Evolutionary conservation across 2,888 invertebrate species (phyloP).

Genomic region (Frankliniella intonsa): DNA sequence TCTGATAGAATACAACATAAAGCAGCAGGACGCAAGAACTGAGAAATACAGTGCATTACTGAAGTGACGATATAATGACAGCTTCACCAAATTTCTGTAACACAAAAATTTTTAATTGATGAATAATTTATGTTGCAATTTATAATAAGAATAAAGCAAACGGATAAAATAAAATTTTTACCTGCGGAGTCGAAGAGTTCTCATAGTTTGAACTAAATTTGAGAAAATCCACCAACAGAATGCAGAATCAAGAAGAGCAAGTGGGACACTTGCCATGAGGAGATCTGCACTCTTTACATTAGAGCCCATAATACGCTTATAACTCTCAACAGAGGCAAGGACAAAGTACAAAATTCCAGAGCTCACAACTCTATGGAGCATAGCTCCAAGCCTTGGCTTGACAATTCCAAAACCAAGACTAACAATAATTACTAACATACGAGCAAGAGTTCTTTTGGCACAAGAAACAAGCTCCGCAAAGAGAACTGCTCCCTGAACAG

Average conservation of each 20-base stretch:
- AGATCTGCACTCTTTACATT: slow-evolving; percentile 59
- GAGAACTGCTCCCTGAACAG: slow-evolving; percentile 67
- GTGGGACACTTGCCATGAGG: slow-evolving; percentile 75
- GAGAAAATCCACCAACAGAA: slow-evolving; percentile 95
- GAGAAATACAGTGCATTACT: slow-evolving; percentile 90
- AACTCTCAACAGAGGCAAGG: slow-evolving; percentile 80
- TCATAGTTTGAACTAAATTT: slow-evolving; percentile 80
- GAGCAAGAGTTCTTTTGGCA: slow-evolving; percentile 81
- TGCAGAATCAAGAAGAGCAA: slow-evolving; percentile 77
- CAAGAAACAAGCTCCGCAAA: slow-evolving; percentile 89
- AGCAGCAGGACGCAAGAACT: slow-evolving; percentile 82
- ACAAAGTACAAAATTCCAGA: slow-evolving; percentile 79
- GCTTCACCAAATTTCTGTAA: slow-evolving; percentile 78
- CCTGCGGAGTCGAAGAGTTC: slow-evolving; percentile 79
- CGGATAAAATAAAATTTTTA: slow-evolving; percentile 40
- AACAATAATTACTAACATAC: slow-evolving; percentile 92
- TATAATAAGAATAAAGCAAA: slow-evolving; percentile 16
- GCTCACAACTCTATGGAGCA: slow-evolving; percentile 80
- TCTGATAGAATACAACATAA: slow-evolving; percentile 89
- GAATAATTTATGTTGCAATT: slow-evolving; percentile 24
- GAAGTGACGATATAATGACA: slow-evolving; percentile 86
- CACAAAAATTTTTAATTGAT: slow-evolving; percentile 29
- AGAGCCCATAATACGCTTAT: slow-evolving; percentile 59
- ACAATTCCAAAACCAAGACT: slow-evolving; percentile 94
- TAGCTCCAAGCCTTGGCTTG: slow-evolving; percentile 84